These are phyloP conservation scores for Taenaris catops DNA, from an alignment of 2,888 invertebrate genomes.

Conservation along the genomic window DNA sequence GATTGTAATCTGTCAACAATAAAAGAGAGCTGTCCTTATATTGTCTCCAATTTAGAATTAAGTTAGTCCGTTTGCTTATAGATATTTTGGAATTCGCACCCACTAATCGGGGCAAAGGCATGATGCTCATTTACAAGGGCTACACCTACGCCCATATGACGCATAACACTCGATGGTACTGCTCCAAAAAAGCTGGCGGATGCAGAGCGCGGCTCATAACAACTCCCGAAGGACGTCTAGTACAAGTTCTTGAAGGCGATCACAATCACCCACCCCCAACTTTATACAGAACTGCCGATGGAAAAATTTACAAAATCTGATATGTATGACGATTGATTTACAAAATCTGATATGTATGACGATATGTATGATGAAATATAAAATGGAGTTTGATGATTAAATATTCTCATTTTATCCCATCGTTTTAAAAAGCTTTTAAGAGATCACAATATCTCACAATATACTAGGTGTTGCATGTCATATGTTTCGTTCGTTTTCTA, in stretches of 20 bases:
- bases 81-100: conserved; percentile 24
- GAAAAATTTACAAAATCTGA: conserved; percentile 12
- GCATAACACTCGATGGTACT: conserved; percentile 25
- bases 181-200: conserved; percentile 21
- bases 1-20: too few relatives aligned
- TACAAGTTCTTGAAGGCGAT: conserved; percentile 11
- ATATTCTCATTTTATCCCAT: too few relatives aligned
- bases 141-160: conserved; percentile 28
- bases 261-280: conserved; percentile 19
- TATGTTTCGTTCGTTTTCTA: too few relatives aligned
- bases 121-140: conserved; percentile 26
- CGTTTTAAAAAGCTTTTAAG: too few relatives aligned
- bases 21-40: too few relatives aligned
- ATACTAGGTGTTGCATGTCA: too few relatives aligned
- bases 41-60: neutral
- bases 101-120: conserved; percentile 24
- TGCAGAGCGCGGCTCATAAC: conserved; percentile 24
- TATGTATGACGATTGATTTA: too few relatives aligned
- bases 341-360: too few relatives aligned
- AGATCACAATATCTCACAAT: too few relatives aligned
- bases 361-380: too few relatives aligned
- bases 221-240: conserved; percentile 12
- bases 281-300: conserved; percentile 11
- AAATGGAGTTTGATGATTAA: too few relatives aligned
- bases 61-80: conserved; percentile 6